Conservation (phyloP, 2,888 invertebrate species). For the Mesorhabditis belari region DNA sequence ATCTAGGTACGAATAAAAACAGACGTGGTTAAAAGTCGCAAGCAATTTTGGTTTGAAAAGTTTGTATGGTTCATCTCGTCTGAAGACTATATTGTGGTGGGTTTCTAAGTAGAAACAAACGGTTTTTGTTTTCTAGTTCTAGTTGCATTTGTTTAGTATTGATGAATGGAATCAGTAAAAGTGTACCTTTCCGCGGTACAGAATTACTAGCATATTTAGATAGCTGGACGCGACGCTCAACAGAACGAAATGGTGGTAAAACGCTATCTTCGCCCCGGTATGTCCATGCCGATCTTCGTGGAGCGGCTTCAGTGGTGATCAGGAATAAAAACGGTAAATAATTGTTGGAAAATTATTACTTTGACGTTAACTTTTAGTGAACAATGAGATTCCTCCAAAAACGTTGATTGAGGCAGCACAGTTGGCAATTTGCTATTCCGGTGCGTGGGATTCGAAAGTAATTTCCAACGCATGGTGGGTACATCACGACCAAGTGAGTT, state of each 20-base stretch:
- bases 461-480: conserved; percentile 97
- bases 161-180: too few relatives aligned
- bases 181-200: too few relatives aligned
- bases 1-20: conserved; percentile 62
- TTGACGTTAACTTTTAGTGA: not conserved
- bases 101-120: too few relatives aligned
- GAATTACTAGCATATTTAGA: too few relatives aligned
- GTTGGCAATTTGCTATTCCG: conserved; percentile 91
- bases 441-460: conserved; percentile 97
- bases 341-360: too few relatives aligned
- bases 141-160: too few relatives aligned
- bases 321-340: conserved; percentile 11
- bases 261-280: conserved; percentile 63
- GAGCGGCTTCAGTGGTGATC: conserved; percentile 74
- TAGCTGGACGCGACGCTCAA: conserved; percentile 82
- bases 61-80: conserved; percentile 97
- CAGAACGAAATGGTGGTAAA: conserved; percentile 98
- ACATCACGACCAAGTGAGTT: conserved; percentile 68
- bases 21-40: conserved; percentile 83
- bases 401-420: conserved; percentile 82
- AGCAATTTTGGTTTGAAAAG: conserved; percentile 98
- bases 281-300: conserved; percentile 89
- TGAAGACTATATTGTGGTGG: conserved; percentile 74
- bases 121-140: too few relatives aligned
- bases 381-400: conserved; percentile 72